Percentiles rank a stretch among this genome's conserved stretches.
Conservation (phyloP, 2,888 invertebrate species). For the Alloplasta piceator region DNA sequence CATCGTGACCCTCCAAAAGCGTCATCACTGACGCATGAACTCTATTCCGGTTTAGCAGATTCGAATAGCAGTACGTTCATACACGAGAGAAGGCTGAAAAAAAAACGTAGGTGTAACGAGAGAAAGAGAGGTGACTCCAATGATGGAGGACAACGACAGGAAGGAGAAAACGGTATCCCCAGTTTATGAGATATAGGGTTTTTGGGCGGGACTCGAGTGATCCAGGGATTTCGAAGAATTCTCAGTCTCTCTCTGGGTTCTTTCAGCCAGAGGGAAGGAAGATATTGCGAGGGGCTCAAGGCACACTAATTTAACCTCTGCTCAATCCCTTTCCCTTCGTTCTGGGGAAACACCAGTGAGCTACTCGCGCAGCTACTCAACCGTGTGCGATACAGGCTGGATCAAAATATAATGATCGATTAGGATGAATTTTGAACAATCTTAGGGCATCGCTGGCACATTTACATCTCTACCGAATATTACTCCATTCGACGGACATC, state of each 20-base stretch:
- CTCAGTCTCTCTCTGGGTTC: constrained; percentile 24
- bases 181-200: constrained; percentile 30
- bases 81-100: background rate
- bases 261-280: constrained; percentile 14
- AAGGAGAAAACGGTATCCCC: constrained; percentile 11
- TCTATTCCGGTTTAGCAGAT: constrained; percentile 3
- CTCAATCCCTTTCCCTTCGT: constrained; percentile 9
- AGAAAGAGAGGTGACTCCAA: background rate
- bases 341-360: constrained; percentile 23
- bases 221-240: constrained; percentile 42
- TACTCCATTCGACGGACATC: no score
- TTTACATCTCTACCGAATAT: no score
- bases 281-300: constrained; percentile 42
- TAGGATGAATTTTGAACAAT: background rate
- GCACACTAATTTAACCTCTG: constrained; percentile 44
- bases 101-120: constrained; percentile 4
- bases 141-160: constrained; percentile 13
- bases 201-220: constrained; percentile 31
- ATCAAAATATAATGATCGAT: background rate
- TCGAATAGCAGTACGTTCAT: background rate
- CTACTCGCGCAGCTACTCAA: constrained; percentile 5
- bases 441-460: no score
- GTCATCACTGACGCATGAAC: background rate
- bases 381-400: constrained; percentile 12
- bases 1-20: background rate